phyloP scores from a whole-genome alignment of 2,113 vertebrate species.

The Tachuris rubrigastra region DNA sequence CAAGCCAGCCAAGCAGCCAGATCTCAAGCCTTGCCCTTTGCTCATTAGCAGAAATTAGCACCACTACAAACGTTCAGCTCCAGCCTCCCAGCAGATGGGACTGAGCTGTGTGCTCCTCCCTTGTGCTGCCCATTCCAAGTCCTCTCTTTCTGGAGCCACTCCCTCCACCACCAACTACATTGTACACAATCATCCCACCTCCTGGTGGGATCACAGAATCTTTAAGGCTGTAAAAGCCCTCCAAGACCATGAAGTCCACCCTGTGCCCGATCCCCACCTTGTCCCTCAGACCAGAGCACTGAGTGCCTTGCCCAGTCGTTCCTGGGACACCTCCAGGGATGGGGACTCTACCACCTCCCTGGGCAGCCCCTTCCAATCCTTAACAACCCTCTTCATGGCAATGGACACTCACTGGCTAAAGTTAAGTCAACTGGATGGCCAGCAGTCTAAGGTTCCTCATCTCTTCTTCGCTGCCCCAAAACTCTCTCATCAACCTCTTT shows the following conservation, averaged over 20 bases:
- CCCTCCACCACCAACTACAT: neutral
- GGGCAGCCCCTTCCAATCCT: neutral
- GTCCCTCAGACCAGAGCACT: neutral
- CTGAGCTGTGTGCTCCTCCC: neutral
- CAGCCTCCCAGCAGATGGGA: neutral
- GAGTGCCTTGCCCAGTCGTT: accelerated
- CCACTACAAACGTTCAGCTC: neutral
- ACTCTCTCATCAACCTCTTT: neutral
- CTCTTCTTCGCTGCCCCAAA: neutral
- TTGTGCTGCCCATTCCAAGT: neutral
- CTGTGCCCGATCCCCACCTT: accelerated
- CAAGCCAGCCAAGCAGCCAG: neutral
- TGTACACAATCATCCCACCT: accelerated
- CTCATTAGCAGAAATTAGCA: neutral
- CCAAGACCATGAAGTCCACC: accelerated
- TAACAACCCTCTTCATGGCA: neutral
- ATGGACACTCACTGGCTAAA: too few species aligned
- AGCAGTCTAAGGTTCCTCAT: neutral
- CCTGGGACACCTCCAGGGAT: neutral
- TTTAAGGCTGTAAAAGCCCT: neutral
- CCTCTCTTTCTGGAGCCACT: neutral
- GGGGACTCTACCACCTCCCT: neutral
- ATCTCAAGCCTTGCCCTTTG: neutral
- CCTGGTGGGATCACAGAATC: neutral
- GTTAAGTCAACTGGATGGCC: neutral